Evolutionary conservation across 2,888 invertebrate species (phyloP), one percentile per base, ranked within the genome.

Genomic region (Meiosimyza decipiens): DNA sequence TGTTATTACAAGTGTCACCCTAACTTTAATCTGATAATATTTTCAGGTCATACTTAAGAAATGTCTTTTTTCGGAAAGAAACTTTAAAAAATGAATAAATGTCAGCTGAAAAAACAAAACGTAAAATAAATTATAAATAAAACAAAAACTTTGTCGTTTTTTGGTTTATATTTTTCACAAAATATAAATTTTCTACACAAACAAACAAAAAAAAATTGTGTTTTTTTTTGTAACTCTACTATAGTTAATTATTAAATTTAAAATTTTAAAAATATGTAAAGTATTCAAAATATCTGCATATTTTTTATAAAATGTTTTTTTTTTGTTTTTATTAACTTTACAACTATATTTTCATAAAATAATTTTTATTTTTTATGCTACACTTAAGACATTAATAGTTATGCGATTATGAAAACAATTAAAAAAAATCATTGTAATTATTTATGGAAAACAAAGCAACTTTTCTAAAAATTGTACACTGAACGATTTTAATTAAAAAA

Each of bases 401-500:
- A 55, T 51, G 7, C 40, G 40, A 51, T 50, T 40, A 40, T 40
- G 40, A 40, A 40, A 40, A 40, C 9, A 40, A 40, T 40, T 40
- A 7, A 40, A 40, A 40, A 64, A 51, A 64, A 67, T 57, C 57
- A 52, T 66, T 54, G 55, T 55, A 57, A 69, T 69, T 51, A 3
- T 52, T 60, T 60, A 52, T 33, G 16, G 28, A 69, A 50, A 51
- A 60, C 52, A 65, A 50, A 65, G 15, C 6, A 22, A n/a, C 12
- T 28, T 69, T 60, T 33, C 33, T 28, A 28, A 15, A 22, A 60
- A 28, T 52, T 52, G 47, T 22, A n/a, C 33, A 47, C 70, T 65
- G 75, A 76, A 79, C 80, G 82, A 80, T 75, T 83, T 82, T 79
- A 85, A 84, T 85, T 83, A 86, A 84, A 86, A 70, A 85, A 87